Evolutionary conservation across 2,888 invertebrate genomes (phyloP), one percentile per base, ranked within the genome.

Genomic region (Lamellibrachia satsuma): DNA sequence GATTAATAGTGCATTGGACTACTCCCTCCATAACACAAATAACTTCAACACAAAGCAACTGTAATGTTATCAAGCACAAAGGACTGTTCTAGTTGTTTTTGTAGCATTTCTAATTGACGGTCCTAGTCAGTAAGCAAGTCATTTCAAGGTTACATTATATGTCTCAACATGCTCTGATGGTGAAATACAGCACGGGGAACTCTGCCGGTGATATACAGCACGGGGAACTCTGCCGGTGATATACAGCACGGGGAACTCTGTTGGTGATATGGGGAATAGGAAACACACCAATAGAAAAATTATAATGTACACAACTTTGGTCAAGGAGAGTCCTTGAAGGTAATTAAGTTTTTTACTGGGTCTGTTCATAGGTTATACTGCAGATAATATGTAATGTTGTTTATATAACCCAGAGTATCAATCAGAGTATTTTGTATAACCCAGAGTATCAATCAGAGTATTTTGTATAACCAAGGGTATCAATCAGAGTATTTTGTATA

Each of bases 281-380:
- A 75, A 75, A 22, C 22, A 2, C 75, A 75, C 15, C 15, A 60
- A 60, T 15, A 60, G 15, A 60, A 11, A 60, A 75, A 7, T 75
- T 11, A 15, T 6, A 22, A 75, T 75, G 75, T 15, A 75, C 22
- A 75, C 75, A 75, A 22, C 4, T 6, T 75, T 75, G 22, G 22
- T 75, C 15, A 75, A 11, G n/a, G 6, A 15, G 22, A 6, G 22
- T 22, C 15, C 22, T 4, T n/a, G 6, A 75, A 15, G 39, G 39
- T 39, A 39, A 39, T 39, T 39, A 75, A n/a, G 75, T 22, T 6
- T 4, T n/a, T 15, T 75, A 75, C 15, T n/a, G n/a, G 15, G 75
- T 75, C 75, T 75, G 75, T 75, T 75, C n/a, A 22, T 75, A 75
- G 75, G 75, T n/a, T 75, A 75, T 22, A n/a, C 75, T 75, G 75